phyloP scores from a whole-genome alignment of 2,113 vertebrate genomes.

The Ovis aries region ARS-UI_Ramb_v3.0 NC_056054.1:226740001-226740500 shows the following conservation, averaged over 20 bases:
- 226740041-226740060: not conserved
- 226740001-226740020: not conserved
- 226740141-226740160: not conserved
- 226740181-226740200: not conserved
- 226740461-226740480: not conserved
- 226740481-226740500: not conserved
- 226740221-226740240: not conserved
- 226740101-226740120: not conserved
- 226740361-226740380: not conserved
- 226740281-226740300: not conserved
- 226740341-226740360: not conserved
- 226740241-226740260: not conserved
- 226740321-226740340: not conserved
- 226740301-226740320: not conserved
- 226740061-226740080: not conserved
- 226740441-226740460: not conserved
- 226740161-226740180: slow-evolving; percentile 11
- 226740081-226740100: slow-evolving; percentile 26
- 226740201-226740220: slow-evolving; percentile 9
- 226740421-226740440: not conserved
- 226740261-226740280: not conserved
- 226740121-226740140: not conserved
- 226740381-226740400: not conserved
- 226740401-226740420: not conserved
- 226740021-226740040: not conserved